Conservation (phyloP, 2,888 invertebrate species). For the Saturnia pavonia region DNA sequence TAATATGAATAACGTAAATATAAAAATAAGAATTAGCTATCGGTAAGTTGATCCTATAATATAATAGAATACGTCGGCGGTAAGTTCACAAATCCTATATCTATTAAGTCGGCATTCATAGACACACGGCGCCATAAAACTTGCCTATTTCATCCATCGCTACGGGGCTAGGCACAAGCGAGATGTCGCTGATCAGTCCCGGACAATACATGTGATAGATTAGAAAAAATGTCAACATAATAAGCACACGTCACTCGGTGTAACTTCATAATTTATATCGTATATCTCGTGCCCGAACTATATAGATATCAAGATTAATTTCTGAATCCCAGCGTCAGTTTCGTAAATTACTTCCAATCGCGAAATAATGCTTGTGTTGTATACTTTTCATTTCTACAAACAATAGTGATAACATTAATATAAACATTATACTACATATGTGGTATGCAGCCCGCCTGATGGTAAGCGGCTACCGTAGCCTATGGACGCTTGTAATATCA, state of each 20-base stretch:
- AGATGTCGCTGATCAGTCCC: conserved; percentile 32
- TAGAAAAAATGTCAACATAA: conserved; percentile 52
- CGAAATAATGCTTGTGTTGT: neutral
- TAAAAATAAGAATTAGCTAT: no score
- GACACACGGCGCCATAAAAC: conserved; percentile 43
- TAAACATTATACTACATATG: no score
- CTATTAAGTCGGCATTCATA: conserved; percentile 1
- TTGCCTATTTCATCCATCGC: conserved; percentile 42
- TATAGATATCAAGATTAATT: neutral
- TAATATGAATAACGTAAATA: no score
- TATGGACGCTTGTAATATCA: no score
- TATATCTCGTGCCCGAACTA: neutral
- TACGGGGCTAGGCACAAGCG: conserved; percentile 30
- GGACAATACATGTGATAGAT: conserved; percentile 54
- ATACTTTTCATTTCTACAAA: neutral
- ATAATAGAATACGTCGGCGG: no score
- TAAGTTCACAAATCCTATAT: neutral
- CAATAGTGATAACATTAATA: neutral
- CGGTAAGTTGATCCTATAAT: no score
- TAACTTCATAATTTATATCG: conserved; percentile 11
- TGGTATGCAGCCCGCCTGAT: no score
- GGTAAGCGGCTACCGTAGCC: no score
- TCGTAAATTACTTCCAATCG: neutral
- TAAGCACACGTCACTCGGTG: conserved; percentile 19
- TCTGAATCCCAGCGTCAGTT: neutral